Evolutionary conservation across 2,113 vertebrate genomes (phyloP), one percentile per base, ranked within the genome.

Genomic region (Synchiropus splendidus): DNA sequence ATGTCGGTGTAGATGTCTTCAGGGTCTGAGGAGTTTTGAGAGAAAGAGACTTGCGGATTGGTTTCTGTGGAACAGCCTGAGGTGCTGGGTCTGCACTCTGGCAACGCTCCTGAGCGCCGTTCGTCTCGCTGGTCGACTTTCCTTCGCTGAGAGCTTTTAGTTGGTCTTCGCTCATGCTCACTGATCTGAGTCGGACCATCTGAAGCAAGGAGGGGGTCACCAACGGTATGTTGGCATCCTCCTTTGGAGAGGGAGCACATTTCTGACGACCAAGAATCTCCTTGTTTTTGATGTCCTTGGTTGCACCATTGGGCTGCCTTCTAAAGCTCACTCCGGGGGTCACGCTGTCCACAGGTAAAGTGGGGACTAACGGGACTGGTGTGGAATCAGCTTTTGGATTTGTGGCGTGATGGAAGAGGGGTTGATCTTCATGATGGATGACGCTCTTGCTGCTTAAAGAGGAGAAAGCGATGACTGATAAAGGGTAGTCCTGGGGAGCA

Each of bases 171-270:
- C 45, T 49, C 1, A 85, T 63, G 17, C 80, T 89, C 60, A 96
- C 85, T 0, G 94, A 89, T 54, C 91, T 87, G 44, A 96, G 83
- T 11, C 92, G 83, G 31, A 96, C 92, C 92, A 92, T 96, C 74
- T 98, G 93, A 69, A 98, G 86, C 51, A 97, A 77, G 0, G 92
- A 96, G 1, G 94, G 91, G 0, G 94, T 95, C 51, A 96, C 92
- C 5, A 97, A 87, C 32, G 92, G 94, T 39, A 87, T 78, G 54
- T 85, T 87, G 2, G 88, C 87, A 1, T 96, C 92, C 51, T 96
- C 92, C 74, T 88, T 90, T 49, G 87, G 70, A 55, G 52, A 54
- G 0, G 85, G 75, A 16, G 50, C 15, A 41, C 82, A 82, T 75
- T 88, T 93, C 65, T 83, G 78, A 17, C 81, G 68, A 0, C 61